A percentile compares a stretch with the other conserved stretches of the same genome.
Conservation (phyloP, 2,113 vertebrate genomes). For the Xenopus laevis region DNA sequence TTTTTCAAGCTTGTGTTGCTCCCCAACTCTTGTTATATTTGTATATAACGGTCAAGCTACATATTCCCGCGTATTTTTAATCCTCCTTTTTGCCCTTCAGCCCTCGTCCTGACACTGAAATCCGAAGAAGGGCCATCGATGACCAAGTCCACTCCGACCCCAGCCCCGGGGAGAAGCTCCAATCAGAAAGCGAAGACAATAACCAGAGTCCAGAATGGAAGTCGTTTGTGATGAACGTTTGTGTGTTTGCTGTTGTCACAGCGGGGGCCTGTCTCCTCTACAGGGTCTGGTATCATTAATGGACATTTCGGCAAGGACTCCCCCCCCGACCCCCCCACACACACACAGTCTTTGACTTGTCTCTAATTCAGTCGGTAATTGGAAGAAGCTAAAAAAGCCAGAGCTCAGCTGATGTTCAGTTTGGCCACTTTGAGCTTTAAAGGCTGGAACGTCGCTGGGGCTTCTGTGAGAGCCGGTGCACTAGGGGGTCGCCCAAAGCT, state of each 20-base stretch:
- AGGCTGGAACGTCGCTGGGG: slow-evolving; percentile 64
- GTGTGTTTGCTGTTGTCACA: slow-evolving; percentile 80
- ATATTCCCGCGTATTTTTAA: too few relatives aligned
- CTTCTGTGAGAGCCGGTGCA: slow-evolving; percentile 57
- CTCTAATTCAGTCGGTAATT: background rate
- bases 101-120: slow-evolving; percentile 65
- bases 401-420: slow-evolving; percentile 52
- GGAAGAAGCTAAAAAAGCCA: background rate
- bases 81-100: slow-evolving; percentile 41
- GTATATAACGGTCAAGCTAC: too few relatives aligned
- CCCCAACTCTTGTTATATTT: too few relatives aligned
- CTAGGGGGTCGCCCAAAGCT: slow-evolving; percentile 71
- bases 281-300: slow-evolving; percentile 85
- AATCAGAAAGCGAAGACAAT: slow-evolving; percentile 48
- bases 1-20: too few relatives aligned
- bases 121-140: slow-evolving; percentile 60
- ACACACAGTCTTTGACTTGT: background rate
- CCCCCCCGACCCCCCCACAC: background rate
- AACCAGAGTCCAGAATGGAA: slow-evolving; percentile 69
- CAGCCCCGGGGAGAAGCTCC: slow-evolving; percentile 51
- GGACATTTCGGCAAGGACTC: slow-evolving; percentile 9
- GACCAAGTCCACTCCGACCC: slow-evolving; percentile 18
- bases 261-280: slow-evolving; percentile 88
- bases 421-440: slow-evolving; percentile 40
- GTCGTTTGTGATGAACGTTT: slow-evolving; percentile 80